phyloP scores from a whole-genome alignment of 1,140 invertebrate species.

The Brachionus sp. region DNA sequence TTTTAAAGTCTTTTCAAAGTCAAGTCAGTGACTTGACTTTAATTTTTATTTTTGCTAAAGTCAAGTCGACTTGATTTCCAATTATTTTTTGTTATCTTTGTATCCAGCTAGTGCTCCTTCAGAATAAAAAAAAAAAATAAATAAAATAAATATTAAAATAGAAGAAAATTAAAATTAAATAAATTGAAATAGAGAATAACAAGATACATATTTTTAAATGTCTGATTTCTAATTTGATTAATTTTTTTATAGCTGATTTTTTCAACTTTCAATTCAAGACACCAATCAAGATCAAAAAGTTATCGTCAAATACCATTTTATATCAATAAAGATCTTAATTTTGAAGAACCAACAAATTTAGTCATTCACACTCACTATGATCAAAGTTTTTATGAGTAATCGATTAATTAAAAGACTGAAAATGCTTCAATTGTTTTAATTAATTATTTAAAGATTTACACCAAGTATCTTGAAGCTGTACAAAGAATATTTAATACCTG shows the following conservation, averaged over 20 bases:
- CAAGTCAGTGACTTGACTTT: too few species aligned
- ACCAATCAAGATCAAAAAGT: not conserved
- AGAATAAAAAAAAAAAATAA: too few species aligned
- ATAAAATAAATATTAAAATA: too few species aligned
- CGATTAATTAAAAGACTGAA: not conserved
- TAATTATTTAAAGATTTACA: not conserved
- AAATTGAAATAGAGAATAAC: too few species aligned
- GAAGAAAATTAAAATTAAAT: too few species aligned
- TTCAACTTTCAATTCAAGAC: not conserved
- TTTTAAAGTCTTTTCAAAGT: too few species aligned
- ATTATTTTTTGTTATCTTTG: too few species aligned
- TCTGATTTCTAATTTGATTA: not conserved
- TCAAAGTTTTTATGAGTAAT: not conserved
- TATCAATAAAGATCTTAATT: not conserved
- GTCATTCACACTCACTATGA: slow-evolving; percentile 8
- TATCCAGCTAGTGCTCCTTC: too few species aligned
- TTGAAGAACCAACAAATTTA: not conserved
- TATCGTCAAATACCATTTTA: not conserved
- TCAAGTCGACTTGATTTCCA: too few species aligned
- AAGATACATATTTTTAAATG: too few species aligned
- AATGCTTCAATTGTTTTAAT: not conserved
- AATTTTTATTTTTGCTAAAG: too few species aligned
- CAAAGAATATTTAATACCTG: slow-evolving; percentile 66
- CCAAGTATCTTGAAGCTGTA: not conserved
- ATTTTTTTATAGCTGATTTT: not conserved